phyloP scores from a whole-genome alignment of 2,888 invertebrate genomes.

The Thalpophila matura region DNA sequence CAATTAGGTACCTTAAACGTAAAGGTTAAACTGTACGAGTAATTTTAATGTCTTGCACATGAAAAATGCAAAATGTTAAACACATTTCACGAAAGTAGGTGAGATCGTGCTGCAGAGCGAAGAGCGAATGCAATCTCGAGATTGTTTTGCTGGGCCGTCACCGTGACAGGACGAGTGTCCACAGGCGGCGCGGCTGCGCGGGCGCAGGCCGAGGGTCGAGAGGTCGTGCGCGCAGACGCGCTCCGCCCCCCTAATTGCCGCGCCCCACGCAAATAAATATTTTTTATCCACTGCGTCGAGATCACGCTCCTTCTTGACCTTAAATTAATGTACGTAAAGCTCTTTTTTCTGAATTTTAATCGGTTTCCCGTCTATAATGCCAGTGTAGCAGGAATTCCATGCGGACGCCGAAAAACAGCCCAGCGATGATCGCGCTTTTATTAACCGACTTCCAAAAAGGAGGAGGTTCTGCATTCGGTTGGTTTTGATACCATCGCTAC shows the following conservation, averaged over 20 bases:
- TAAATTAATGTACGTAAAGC: slow-evolving; percentile 84
- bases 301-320: slow-evolving; percentile 87
- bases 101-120: slow-evolving; percentile 75
- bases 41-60: slow-evolving; percentile 45
- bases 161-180: slow-evolving; percentile 77
- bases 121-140: slow-evolving; percentile 79
- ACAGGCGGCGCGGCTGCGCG: slow-evolving; percentile 64
- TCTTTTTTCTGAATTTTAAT: slow-evolving; percentile 84
- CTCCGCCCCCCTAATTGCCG: slow-evolving; percentile 90
- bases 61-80: slow-evolving; percentile 54
- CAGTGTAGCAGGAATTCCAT: slow-evolving; percentile 67
- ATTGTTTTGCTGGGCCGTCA: slow-evolving; percentile 76
- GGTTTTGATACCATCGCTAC: slow-evolving; percentile 81
- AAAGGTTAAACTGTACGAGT: slow-evolving; percentile 22
- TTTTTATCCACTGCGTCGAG: slow-evolving; percentile 85
- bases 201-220: slow-evolving; percentile 79
- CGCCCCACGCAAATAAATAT: slow-evolving; percentile 90
- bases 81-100: slow-evolving; percentile 70
- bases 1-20: slow-evolving; percentile 27
- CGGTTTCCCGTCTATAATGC: slow-evolving; percentile 81
- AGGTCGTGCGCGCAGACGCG: slow-evolving; percentile 87
- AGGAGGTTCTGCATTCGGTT: too few species aligned
- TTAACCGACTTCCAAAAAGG: too few species aligned
- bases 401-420: slow-evolving; percentile 67
- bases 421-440: slow-evolving; percentile 74